A percentile compares a stretch with the other conserved stretches of the same genome.
Conservation (phyloP, 2,888 invertebrate genomes). For the Cantharis lateralis region DNA sequence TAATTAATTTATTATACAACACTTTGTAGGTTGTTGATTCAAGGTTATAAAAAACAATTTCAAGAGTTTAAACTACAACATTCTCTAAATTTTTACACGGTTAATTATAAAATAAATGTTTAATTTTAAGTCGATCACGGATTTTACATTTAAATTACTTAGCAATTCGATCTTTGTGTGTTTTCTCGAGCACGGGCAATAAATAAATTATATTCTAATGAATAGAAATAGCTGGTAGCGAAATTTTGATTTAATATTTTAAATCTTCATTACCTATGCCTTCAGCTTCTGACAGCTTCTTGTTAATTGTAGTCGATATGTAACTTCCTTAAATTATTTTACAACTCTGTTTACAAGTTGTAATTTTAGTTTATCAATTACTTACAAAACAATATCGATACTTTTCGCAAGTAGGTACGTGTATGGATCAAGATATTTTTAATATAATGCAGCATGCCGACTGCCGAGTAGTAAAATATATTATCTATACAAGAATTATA, state of each 20-base stretch:
- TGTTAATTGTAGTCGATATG: background rate
- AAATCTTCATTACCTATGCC: background rate
- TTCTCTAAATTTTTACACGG: background rate
- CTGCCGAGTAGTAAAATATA: background rate
- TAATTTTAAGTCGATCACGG: background rate
- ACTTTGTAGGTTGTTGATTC: background rate
- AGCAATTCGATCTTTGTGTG: background rate
- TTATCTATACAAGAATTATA: background rate
- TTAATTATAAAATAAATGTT: background rate
- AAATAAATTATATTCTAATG: constrained; percentile 1
- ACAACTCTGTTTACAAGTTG: background rate
- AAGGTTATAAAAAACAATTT: background rate
- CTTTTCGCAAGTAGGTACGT: background rate
- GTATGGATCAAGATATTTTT: background rate
- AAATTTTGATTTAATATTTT: constrained; percentile 2
- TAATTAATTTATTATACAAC: background rate
- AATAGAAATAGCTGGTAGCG: constrained; percentile 1
- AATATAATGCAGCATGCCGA: background rate
- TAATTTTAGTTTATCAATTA: background rate
- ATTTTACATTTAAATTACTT: background rate
- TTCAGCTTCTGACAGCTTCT: constrained; percentile 1
- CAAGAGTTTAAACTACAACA: background rate
- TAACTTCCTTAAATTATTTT: background rate
- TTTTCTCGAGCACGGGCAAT: background rate
- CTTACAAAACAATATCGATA: background rate